A percentile compares a stretch with the other conserved stretches of the same genome.
Conservation (phyloP, 2,113 vertebrate species). For the Felis chaus region DNA sequence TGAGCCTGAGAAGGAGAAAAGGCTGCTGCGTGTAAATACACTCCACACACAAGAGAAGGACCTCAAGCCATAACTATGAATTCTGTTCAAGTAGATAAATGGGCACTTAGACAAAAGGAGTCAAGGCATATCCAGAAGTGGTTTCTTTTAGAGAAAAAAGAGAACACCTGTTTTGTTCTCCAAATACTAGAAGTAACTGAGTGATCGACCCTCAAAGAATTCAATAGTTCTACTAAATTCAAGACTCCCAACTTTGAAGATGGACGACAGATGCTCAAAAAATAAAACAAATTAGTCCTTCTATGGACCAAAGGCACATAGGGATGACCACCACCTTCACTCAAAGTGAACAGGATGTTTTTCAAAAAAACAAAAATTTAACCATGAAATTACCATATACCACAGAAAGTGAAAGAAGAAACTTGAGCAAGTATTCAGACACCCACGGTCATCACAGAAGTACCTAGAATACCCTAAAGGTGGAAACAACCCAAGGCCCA, state of each 20-base stretch:
- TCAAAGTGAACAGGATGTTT: not conserved
- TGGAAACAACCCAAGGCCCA: not conserved
- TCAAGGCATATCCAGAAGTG: not conserved
- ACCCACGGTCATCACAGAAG: not conserved
- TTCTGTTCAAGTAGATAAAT: not conserved
- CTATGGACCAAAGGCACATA: not conserved
- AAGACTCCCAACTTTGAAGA: not conserved
- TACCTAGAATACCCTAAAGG: not conserved
- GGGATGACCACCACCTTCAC: not conserved
- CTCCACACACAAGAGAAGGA: not conserved
- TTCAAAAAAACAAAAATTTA: not conserved
- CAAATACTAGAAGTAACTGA: not conserved
- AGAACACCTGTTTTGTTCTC: not conserved
- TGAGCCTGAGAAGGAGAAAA: not conserved
- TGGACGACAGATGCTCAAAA: not conserved
- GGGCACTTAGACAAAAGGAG: not conserved
- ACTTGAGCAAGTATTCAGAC: not conserved
- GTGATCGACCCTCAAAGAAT: not conserved
- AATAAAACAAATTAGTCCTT: not conserved
- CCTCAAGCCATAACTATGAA: not conserved
- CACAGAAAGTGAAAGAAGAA: not conserved
- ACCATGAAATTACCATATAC: not conserved
- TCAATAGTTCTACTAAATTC: not conserved
- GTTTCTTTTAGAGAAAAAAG: not conserved
- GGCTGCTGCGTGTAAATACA: not conserved